Evolutionary conservation across 2,113 vertebrate genomes (phyloP), one percentile per base, ranked within the genome.

Genomic region (Crotophaga sulcirostris): DNA sequence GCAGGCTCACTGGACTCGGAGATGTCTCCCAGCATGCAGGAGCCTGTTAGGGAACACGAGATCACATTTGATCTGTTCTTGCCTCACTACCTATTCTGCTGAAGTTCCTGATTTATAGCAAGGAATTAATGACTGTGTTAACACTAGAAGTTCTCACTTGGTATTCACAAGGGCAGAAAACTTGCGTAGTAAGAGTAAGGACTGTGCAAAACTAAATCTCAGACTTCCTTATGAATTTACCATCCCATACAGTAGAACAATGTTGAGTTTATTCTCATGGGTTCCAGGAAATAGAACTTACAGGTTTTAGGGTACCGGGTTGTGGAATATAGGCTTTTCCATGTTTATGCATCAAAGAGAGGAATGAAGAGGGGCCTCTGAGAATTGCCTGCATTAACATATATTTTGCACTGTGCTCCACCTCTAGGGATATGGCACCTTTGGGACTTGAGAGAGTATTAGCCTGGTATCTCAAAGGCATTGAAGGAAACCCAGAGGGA

Each of bases 1-100:
- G 2, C 16, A 31, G 0, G 2, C 16, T 21, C 25, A 2, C 45
- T 36, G 31, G 14, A 0, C 17, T 10, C 44, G 40, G 15, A 49
- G 34, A 29, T 91, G 38, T 5, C 25, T 33, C 29, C 20, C 42
- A 55, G 33, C 21, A 13, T 29, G 16, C 24, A 44, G 24, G 24
- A 34, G 10, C 6, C 11, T 47, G 14, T 3, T 42, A 63, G 29
- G 17, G 10, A 45, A 2, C 36, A 79, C 31, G 15, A 75, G 34
- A 47, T 67, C 26, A 51, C 2, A 2, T 58, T 68, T 52, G 36
- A n/a, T 75, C 25, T 58, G 45, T 52, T 58, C 20, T 76, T 56
- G 29, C 23, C 33, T 76, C 34, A 7, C 31, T 28, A 13, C 24
- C 4, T 58, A 40, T 76, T 36, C 47, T 77, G 54, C 40, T 70